phyloP scores from a whole-genome alignment of 2,888 invertebrate species.

The Netelia inedita region DNA sequence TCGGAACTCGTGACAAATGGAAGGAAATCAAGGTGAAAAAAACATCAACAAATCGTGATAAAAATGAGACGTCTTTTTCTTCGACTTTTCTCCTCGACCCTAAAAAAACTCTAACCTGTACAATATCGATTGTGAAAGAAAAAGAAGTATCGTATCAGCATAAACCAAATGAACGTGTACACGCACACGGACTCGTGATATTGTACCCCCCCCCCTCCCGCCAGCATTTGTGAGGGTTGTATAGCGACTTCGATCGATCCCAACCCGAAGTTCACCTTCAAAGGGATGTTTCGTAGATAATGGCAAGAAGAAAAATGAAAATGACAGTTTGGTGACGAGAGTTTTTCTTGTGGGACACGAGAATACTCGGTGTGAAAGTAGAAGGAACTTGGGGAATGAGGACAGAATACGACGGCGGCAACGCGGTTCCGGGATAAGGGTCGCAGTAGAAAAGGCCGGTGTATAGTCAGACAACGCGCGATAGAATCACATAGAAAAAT shows the following conservation, averaged over 20 bases:
- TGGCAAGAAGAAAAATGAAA: constrained; percentile 25
- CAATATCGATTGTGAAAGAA: too few species aligned
- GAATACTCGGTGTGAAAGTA: neutral
- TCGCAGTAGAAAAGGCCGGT: constrained; percentile 20
- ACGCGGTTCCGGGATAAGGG: neutral
- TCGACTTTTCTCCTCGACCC: neutral
- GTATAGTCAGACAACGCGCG: neutral
- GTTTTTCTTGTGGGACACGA: constrained; percentile 4
- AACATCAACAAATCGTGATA: too few species aligned
- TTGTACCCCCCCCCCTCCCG: neutral
- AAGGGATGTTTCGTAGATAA: neutral
- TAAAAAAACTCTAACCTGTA: neutral
- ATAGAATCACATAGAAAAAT: too few species aligned
- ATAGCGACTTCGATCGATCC: neutral
- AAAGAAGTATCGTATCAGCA: neutral
- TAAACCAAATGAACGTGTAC: neutral
- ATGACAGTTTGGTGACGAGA: constrained; percentile 13
- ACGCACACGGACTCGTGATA: neutral
- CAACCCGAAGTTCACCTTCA: constrained; percentile 8
- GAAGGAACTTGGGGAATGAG: neutral
- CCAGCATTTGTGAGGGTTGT: neutral
- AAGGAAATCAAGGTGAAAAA: neutral
- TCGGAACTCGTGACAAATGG: neutral
- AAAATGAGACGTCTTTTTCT: neutral
- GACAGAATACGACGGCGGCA: neutral